Evolutionary conservation across 2,888 invertebrate species (phyloP), one percentile per base, ranked within the genome.

Genomic region (Pinctada fucata): DNA sequence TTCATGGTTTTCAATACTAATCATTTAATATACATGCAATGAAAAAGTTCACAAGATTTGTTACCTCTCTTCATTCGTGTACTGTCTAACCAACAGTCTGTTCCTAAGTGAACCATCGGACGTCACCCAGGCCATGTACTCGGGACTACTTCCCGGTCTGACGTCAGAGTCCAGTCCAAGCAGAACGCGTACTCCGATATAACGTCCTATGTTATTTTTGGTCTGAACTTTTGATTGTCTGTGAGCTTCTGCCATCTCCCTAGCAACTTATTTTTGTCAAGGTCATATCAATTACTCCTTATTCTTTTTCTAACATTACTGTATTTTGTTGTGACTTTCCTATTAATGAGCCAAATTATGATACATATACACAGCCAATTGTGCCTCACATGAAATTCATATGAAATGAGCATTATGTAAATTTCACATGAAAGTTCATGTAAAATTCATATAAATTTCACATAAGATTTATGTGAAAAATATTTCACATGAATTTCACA

Each of bases 31-130:
- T 45, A 13, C 16, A 50, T 67, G 45, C 31, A 72, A 31, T 72
- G 52, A 31, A 1, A 31, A 31, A 31, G 31, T 31, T 31, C 31
- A 31, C 31, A 31, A 31, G 31, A 31, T 31, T 31, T 49, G 75
- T 79, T 45, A 90, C 91, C 91, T 88, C 79, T 89, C 89, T 49
- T 87, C 87, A 83, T 90, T 90, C 5, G 79, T 80, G 79, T 87
- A 91, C 76, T 89, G 86, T 48, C 80, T 85, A 70, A 83, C 74
- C n/a, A 50, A 70, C 16, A 47, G 64, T 47, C 69, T 52, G 6
- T 78, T 70, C n/a, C 70, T 69, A 1, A 68, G 65, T 5, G 52
- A 64, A 5, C 67, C 75, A 10, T 81, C 79, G 0, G 69, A 52
- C 3, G 72, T 68, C 77, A 76, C 69, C 68, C 76, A 81, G 47